Conservation (phyloP, 2,113 vertebrate genomes). For the Thunnus thynnus region DNA sequence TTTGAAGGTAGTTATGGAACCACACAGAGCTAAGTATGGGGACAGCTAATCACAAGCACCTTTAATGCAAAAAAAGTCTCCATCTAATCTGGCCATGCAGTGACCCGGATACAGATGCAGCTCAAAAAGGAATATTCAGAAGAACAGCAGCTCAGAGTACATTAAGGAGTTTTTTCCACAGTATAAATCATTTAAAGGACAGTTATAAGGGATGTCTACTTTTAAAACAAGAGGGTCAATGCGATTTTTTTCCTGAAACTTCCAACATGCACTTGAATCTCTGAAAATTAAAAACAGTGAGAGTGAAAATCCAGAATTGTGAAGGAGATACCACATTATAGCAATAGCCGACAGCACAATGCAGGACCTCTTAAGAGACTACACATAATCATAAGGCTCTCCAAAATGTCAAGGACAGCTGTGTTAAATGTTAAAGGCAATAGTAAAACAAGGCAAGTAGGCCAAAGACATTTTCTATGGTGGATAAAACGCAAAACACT, state of each 20-base stretch:
- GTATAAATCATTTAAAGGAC: neutral
- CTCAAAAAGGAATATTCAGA: conserved; percentile 22
- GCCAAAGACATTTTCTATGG: conserved; percentile 54
- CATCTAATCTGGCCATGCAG: conserved; percentile 11
- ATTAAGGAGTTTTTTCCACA: neutral
- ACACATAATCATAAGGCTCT: conserved; percentile 64
- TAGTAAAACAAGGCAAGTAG: conserved; percentile 59
- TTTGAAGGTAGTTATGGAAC: no score
- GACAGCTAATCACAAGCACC: neutral
- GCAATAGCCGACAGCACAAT: conserved; percentile 51
- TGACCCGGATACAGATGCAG: conserved; percentile 18
- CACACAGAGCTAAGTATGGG: neutral
- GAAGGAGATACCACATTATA: conserved; percentile 52
- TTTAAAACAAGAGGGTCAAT: neutral
- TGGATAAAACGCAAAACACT: conserved; percentile 44
- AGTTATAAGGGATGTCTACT: neutral
- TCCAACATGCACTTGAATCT: conserved; percentile 37
- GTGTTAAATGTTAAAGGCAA: conserved; percentile 58
- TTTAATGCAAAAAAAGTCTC: conserved; percentile 38
- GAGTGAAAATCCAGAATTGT: conserved; percentile 22
- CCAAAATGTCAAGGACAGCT: conserved; percentile 64
- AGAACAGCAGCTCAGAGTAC: neutral
- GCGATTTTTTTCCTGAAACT: conserved; percentile 14
- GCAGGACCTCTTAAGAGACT: conserved; percentile 54
- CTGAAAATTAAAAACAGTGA: conserved; percentile 3